A percentile compares a stretch with the other conserved stretches of the same genome.
These are phyloP conservation scores for Trichopoda pennipes DNA, from an alignment of 2,888 invertebrate genomes.

Conservation along the genomic window DNA sequence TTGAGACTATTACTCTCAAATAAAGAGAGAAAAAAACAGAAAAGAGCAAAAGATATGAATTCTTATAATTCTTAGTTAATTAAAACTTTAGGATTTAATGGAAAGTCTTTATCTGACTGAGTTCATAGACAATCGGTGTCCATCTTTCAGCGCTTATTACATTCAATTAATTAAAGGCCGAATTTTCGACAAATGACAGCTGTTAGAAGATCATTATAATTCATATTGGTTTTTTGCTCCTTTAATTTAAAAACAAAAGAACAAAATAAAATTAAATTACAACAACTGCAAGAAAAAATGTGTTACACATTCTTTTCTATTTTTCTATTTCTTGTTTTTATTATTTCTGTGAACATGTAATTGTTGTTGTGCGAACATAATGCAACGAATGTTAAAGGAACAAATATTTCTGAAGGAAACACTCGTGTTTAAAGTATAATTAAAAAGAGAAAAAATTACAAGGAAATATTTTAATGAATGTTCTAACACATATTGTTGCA, in stretches of 20 bases:
- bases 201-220: too few relatives aligned
- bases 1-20: too few relatives aligned
- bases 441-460: constrained; percentile 14
- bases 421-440: constrained; percentile 28
- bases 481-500: constrained; percentile 18
- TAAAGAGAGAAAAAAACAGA: too few relatives aligned
- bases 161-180: too few relatives aligned
- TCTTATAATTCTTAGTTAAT: too few relatives aligned
- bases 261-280: not conserved
- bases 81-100: too few relatives aligned
- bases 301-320: not conserved
- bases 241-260: not conserved
- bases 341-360: constrained; percentile 29
- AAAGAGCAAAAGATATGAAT: too few relatives aligned
- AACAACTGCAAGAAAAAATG: constrained; percentile 17
- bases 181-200: too few relatives aligned
- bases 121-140: too few relatives aligned
- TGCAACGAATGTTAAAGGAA: constrained; percentile 36
- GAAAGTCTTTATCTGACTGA: too few relatives aligned
- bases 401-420: constrained; percentile 10
- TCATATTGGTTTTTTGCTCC: too few relatives aligned
- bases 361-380: constrained; percentile 41
- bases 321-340: constrained; percentile 6
- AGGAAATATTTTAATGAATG: constrained; percentile 58
- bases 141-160: too few relatives aligned